Evolutionary conservation across 2,113 vertebrate species (phyloP).

Genomic region (Willisornis vidua): DNA sequence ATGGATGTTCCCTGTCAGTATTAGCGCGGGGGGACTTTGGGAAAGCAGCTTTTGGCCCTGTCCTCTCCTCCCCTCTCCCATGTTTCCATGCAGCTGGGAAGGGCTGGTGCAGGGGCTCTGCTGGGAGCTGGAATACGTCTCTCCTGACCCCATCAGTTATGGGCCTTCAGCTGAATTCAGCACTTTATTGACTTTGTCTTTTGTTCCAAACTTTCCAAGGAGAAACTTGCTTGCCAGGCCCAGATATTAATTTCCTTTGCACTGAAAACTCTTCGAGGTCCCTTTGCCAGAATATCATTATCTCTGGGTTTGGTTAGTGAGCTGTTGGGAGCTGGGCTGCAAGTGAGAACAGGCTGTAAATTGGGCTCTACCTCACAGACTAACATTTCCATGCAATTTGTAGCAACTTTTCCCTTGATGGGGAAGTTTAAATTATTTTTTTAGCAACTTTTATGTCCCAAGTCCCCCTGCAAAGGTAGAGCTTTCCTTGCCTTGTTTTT

Average conservation of each 20-base stretch:
- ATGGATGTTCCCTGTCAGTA: slow-evolving; percentile 16
- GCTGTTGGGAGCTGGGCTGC: background rate
- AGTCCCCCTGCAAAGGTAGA: background rate
- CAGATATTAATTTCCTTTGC: slow-evolving; percentile 37
- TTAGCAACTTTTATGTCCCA: background rate
- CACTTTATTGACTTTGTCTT: slow-evolving; percentile 27
- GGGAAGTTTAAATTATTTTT: background rate
- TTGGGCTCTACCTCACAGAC: background rate
- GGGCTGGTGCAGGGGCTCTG: background rate
- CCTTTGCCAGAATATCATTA: slow-evolving; percentile 16
- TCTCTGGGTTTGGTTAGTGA: background rate
- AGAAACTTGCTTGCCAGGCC: slow-evolving; percentile 4
- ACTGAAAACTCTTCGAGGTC: background rate
- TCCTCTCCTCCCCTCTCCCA: background rate
- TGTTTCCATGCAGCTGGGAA: background rate
- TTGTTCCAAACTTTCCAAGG: slow-evolving; percentile 20
- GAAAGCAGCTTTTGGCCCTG: slow-evolving; percentile 3
- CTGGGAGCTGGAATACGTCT: background rate
- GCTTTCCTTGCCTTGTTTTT: background rate
- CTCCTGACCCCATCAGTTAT: background rate
- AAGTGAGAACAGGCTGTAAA: slow-evolving; percentile 18
- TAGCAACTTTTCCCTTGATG: background rate
- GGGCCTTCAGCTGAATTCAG: background rate
- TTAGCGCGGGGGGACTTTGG: slow-evolving; percentile 8
- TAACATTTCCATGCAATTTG: background rate